Percentiles rank a stretch among this genome's conserved stretches.
phyloP scores from a whole-genome alignment of 2,113 vertebrate genomes.

The Malurus elegans region DNA sequence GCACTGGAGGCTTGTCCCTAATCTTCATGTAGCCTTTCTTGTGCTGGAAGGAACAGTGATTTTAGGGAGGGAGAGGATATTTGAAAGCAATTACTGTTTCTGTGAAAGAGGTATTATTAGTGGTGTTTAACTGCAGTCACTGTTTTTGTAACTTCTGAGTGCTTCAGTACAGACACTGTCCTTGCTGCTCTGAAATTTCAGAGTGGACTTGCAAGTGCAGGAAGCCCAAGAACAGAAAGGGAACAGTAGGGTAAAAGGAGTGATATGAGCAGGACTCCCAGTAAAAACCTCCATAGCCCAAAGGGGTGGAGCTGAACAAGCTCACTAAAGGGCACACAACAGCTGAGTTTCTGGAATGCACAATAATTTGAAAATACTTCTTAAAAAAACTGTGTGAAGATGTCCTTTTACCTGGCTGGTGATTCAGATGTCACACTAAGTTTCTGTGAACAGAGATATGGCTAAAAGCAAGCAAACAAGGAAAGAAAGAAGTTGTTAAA shows the following conservation, averaged over 20 bases:
- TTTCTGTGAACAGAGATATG: neutral
- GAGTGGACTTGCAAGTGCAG: neutral
- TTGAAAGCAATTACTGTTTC: conserved; percentile 33
- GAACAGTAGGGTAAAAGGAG: neutral
- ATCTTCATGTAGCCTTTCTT: conserved; percentile 20
- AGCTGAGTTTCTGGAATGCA: neutral
- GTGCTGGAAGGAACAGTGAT: conserved; percentile 46
- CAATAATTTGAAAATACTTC: neutral
- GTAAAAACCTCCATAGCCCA: neutral
- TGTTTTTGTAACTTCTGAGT: conserved; percentile 36
- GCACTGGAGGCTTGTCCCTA: conserved; percentile 52
- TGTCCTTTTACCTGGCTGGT: neutral
- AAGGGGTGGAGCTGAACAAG: neutral
- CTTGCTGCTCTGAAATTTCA: conserved; percentile 15
- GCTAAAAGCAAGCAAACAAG: conserved; percentile 19
- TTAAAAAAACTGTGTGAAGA: neutral
- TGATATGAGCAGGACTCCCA: neutral
- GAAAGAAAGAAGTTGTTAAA: neutral
- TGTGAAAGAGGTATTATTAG: conserved; percentile 29
- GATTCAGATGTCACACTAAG: neutral
- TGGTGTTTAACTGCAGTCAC: conserved; percentile 39
- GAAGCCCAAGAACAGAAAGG: neutral
- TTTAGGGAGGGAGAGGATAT: conserved; percentile 50
- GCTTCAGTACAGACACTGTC: neutral
- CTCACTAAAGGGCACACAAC: neutral